phyloP scores from a whole-genome alignment of 2,888 invertebrate species.

The Schrankia costaestrigalis region DNA sequence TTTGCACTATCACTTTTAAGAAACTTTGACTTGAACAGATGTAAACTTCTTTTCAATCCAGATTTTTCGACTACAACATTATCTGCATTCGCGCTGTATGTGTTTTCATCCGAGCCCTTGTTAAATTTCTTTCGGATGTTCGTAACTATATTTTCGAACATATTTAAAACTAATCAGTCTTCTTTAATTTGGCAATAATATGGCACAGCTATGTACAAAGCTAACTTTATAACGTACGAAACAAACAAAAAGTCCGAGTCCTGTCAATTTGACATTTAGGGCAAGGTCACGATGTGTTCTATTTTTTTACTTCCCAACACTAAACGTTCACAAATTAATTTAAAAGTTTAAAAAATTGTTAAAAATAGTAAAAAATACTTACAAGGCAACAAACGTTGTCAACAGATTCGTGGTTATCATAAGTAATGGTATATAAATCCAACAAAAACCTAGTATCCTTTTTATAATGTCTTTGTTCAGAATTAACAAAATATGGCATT shows the following conservation, averaged over 20 bases:
- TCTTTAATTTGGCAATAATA: conserved; percentile 60
- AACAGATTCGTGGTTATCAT: conserved; percentile 89
- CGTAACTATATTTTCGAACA: conserved; percentile 69
- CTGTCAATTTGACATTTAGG: conserved; percentile 71
- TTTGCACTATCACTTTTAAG: conserved; percentile 45
- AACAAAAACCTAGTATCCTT: conserved; percentile 91
- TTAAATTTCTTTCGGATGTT: conserved; percentile 69
- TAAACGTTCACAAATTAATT: too few species aligned
- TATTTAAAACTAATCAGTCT: conserved; percentile 73
- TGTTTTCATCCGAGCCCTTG: conserved; percentile 54
- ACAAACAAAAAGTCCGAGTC: conserved; percentile 46
- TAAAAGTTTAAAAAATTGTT: too few species aligned
- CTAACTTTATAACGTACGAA: conserved; percentile 29
- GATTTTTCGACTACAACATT: conserved; percentile 52
- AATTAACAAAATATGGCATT: conserved; percentile 73
- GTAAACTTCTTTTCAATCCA: conserved; percentile 55
- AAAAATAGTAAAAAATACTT: conserved; percentile 54
- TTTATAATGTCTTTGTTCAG: conserved; percentile 88
- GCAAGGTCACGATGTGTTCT: conserved; percentile 62
- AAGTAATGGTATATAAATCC: conserved; percentile 92
- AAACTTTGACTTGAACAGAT: conserved; percentile 59
- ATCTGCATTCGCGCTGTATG: conserved; percentile 34
- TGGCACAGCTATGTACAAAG: conserved; percentile 54
- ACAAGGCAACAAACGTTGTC: conserved; percentile 85
- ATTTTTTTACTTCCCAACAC: conserved; percentile 38